A percentile compares a stretch with the other conserved stretches of the same genome.
phyloP scores from a whole-genome alignment of 2,888 invertebrate species.

The Polydrusus tereticollis region DNA sequence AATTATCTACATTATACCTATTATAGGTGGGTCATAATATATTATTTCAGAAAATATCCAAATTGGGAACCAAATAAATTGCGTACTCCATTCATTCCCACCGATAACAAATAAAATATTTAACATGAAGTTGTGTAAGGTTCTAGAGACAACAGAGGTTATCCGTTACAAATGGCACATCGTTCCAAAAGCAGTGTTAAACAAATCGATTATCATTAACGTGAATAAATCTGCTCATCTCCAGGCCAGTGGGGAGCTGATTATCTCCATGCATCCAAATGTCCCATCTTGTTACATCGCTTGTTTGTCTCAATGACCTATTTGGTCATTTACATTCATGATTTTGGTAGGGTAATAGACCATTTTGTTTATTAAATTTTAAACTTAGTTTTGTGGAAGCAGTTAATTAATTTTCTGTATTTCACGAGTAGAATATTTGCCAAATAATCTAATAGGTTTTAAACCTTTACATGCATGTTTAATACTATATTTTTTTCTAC shows the following conservation, averaged over 20 bases:
- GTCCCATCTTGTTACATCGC: conserved; percentile 39
- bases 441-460: no score
- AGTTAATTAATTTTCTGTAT: not conserved
- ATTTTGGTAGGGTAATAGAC: conserved; percentile 11
- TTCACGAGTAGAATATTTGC: no score
- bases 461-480: no score
- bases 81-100: not conserved
- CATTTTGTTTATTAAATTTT: conserved; percentile 1
- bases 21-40: no score
- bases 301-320: conserved; percentile 31
- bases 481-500: no score
- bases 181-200: conserved; percentile 21
- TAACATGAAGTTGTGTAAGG: not conserved
- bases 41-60: no score
- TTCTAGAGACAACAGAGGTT: conserved; percentile 6
- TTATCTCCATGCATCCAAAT: conserved; percentile 51
- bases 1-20: no score
- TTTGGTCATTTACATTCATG: conserved; percentile 32
- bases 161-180: conserved; percentile 6
- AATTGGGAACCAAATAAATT: no score
- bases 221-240: conserved; percentile 42
- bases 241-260: conserved; percentile 55
- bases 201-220: conserved; percentile 42
- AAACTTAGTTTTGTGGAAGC: not conserved
- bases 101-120: not conserved